Evolutionary conservation across 2,888 invertebrate genomes (phyloP).

Genomic region (Drosophila prostipennis): DNA sequence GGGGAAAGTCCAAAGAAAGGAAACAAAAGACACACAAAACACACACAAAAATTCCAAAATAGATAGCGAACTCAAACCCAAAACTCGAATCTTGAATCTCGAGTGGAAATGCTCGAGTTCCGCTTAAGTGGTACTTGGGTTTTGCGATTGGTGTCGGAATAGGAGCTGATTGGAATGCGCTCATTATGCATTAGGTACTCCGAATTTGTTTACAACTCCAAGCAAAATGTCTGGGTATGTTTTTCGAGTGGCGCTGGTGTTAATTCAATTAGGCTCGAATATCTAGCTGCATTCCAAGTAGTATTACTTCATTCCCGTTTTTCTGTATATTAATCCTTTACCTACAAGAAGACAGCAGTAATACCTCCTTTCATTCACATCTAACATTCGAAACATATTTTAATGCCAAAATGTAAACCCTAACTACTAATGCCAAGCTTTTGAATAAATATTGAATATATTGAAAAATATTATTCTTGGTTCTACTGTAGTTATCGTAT

Average conservation of each 20-base stretch:
- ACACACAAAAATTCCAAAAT: conserved; percentile 28
- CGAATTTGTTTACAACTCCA: conserved; percentile 11
- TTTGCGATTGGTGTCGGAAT: conserved; percentile 7
- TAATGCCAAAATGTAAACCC: no score
- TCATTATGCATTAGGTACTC: conserved; percentile 8
- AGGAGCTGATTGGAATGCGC: conserved; percentile 24
- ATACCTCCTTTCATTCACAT: background rate
- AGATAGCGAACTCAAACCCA: conserved; percentile 11
- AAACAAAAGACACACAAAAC: conserved; percentile 13
- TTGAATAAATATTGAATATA: no score
- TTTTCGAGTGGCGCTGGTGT: background rate
- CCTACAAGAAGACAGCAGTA: no score
- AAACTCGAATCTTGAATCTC: conserved; percentile 30
- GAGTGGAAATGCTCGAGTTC: conserved; percentile 19
- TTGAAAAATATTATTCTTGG: no score
- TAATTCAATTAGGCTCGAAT: background rate
- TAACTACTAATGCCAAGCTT: no score
- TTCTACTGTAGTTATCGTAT: background rate
- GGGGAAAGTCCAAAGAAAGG: conserved; percentile 20
- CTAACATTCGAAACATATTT: no score
- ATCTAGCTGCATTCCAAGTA: background rate
- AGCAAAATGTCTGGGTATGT: conserved; percentile 8
- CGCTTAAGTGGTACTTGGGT: conserved; percentile 30
- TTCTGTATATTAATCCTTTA: background rate
- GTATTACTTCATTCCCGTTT: background rate